phyloP scores from a whole-genome alignment of 2,888 invertebrate species.

The Leucophora obtusa region DNA sequence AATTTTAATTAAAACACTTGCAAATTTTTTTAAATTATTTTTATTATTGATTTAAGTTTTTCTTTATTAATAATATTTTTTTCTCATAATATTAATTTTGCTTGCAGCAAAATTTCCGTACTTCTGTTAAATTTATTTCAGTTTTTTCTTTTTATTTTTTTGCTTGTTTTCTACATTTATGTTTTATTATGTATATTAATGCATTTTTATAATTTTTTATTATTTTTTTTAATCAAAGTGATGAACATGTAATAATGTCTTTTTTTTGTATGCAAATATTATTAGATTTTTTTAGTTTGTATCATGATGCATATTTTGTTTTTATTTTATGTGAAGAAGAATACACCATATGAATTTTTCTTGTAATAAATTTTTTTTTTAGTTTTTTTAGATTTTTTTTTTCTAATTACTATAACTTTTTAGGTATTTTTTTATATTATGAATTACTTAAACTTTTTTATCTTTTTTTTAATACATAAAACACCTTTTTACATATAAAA shows the following conservation, averaged over 20 bases:
- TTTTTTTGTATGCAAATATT: constrained; percentile 56
- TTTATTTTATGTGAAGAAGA: constrained; percentile 47
- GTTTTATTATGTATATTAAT: constrained; percentile 54
- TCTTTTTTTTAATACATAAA: constrained; percentile 53
- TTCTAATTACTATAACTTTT: constrained; percentile 51
- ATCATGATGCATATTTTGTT: constrained; percentile 49
- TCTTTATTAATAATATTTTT: constrained; percentile 63
- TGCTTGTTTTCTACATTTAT: constrained; percentile 66
- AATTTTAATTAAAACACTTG: too few relatives aligned
- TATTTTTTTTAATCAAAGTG: constrained; percentile 47
- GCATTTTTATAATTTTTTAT: constrained; percentile 47
- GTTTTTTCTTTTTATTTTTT: constrained; percentile 54
- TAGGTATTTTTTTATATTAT: constrained; percentile 25
- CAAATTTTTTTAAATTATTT: constrained; percentile 60
- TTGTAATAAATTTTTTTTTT: constrained; percentile 54
- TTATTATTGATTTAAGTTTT: constrained; percentile 60
- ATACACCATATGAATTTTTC: constrained; percentile 33
- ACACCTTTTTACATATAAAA: constrained; percentile 58
- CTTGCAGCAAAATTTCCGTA: constrained; percentile 70
- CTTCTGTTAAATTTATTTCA: constrained; percentile 46
- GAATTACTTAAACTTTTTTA: constrained; percentile 43
- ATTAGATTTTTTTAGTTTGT: constrained; percentile 28
- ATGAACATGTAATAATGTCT: constrained; percentile 60
- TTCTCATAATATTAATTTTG: constrained; percentile 67
- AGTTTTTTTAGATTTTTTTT: constrained; percentile 31